Evolutionary conservation across 2,797 vertebrate genomes (phyloP).

Genomic region (Oreochromis mossambicus): DNA sequence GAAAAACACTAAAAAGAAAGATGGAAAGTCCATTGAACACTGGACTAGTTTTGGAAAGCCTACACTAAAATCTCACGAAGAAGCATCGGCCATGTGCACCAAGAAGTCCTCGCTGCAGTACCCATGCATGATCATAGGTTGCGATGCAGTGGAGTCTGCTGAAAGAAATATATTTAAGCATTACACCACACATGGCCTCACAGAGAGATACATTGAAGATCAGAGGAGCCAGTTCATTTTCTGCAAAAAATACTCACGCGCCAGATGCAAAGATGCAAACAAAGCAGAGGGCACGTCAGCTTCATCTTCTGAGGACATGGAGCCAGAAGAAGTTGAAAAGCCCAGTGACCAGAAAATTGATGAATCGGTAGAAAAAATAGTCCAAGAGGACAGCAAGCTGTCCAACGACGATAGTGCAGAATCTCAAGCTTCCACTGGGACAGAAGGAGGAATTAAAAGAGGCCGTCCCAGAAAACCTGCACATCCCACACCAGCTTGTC

Average conservation of each 20-base stretch:
- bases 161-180: slow-evolving; percentile 94
- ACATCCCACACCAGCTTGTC: slow-evolving; percentile 67
- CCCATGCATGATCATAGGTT: slow-evolving; percentile 97
- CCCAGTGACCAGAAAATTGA: slow-evolving; percentile 47
- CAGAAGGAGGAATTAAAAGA: slow-evolving; percentile 62
- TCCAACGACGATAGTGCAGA: slow-evolving; percentile 61
- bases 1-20: slow-evolving; percentile 75
- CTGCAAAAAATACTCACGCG: slow-evolving; percentile 82
- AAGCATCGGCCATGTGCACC: slow-evolving; percentile 89
- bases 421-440: slow-evolving; percentile 61
- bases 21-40: slow-evolving; percentile 74
- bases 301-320: slow-evolving; percentile 61
- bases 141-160: slow-evolving; percentile 87
- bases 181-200: slow-evolving; percentile 94
- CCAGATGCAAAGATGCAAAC: slow-evolving; percentile 74
- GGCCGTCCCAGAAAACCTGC: slow-evolving; percentile 76
- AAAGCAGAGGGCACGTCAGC: slow-evolving; percentile 66
- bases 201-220: slow-evolving; percentile 90
- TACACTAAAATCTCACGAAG: slow-evolving; percentile 87
- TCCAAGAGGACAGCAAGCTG: slow-evolving; percentile 63
- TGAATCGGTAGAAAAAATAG: slow-evolving; percentile 40
- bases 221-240: slow-evolving; percentile 92
- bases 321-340: slow-evolving; percentile 26
- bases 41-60: slow-evolving; percentile 87
- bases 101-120: slow-evolving; percentile 89